Evolutionary conservation across 2,888 invertebrate genomes (phyloP), one percentile per base, ranked within the genome.

Genomic region (Drosophila fulvimacula): DNA sequence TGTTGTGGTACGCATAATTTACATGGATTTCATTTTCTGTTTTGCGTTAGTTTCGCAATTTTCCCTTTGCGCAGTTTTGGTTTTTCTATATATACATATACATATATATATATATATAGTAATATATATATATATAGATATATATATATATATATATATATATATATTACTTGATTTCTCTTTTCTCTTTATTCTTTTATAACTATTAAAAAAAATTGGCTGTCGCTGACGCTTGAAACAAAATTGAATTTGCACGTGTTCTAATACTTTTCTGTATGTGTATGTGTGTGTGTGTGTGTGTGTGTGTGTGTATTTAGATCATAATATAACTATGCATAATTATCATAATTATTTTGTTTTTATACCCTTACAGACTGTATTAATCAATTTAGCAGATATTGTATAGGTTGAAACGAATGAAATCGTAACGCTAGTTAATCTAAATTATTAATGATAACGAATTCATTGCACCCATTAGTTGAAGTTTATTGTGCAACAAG

Each of bases 1-100:
- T 82, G 76, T 82, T 82, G 76, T 85, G 76, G 70, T 81, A 76
- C 83, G 82, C 86, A 73, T 86, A 83, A 79, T 83, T 81, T 86
- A 83, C 87, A 83, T 83, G 78, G 69, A 76, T 81, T 70, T 56
- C 10, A 21, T 53, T 21, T 55, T 48, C 32, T 24, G 24, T 39
- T 30, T 72, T 75, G 51, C 56, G 62, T 42, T 77, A 76, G 53
- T 65, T 62, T 44, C 51, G 78, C 71, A 70, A 60, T 48, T 61
- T 63, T 60, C 46, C 36, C 51, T 36, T 55, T 62, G 55, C 60
- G 57, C 60, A 24, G 5, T n/a, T 19, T 32, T 11, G 13, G 17
- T 44, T 60, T 48, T 60, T 6, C 11, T 34, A 27, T 27, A 42
- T 13, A 21, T 21, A 21, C 3, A 42, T 13, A 42, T 21, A 39